These are phyloP conservation scores for Chrysolina oricalcia DNA, from an alignment of 2,888 invertebrate genomes.

Conservation along the genomic window DNA sequence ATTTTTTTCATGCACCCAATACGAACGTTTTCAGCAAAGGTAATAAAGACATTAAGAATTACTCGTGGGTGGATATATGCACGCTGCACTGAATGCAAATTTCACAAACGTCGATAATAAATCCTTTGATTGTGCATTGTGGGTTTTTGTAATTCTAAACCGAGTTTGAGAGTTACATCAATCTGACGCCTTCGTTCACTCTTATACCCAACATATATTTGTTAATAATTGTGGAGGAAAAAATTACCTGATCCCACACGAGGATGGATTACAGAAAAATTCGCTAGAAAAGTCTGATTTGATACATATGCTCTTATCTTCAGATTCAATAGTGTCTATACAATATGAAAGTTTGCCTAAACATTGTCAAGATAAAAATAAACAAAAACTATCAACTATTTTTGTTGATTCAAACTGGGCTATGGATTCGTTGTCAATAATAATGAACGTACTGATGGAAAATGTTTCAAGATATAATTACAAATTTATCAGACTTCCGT, in stretches of 20 bases:
- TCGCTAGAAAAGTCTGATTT: too few species aligned
- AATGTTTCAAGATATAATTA: too few species aligned
- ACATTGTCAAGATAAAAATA: too few species aligned
- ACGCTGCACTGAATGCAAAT: slow-evolving; percentile 56
- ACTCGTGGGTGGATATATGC: slow-evolving; percentile 52
- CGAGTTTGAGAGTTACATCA: slow-evolving; percentile 59
- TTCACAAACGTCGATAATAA: slow-evolving; percentile 60
- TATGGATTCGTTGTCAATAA: too few species aligned
- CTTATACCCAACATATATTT: background rate
- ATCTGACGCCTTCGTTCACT: slow-evolving; percentile 58
- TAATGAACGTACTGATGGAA: too few species aligned
- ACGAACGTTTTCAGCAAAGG: slow-evolving; percentile 21
- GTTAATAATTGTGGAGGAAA: background rate
- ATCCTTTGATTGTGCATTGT: slow-evolving; percentile 61
- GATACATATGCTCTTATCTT: too few species aligned
- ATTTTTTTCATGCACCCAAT: background rate
- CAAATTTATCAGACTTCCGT: too few species aligned
- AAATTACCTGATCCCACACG: background rate
- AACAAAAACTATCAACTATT: too few species aligned
- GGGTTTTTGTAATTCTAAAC: slow-evolving; percentile 63
- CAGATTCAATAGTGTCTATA: too few species aligned
- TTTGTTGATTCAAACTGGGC: too few species aligned
- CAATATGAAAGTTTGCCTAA: too few species aligned
- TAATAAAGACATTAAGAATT: slow-evolving; percentile 56
- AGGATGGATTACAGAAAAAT: background rate